phyloP scores from a whole-genome alignment of 2,113 vertebrate species.

The Rhombomys opimus region DNA sequence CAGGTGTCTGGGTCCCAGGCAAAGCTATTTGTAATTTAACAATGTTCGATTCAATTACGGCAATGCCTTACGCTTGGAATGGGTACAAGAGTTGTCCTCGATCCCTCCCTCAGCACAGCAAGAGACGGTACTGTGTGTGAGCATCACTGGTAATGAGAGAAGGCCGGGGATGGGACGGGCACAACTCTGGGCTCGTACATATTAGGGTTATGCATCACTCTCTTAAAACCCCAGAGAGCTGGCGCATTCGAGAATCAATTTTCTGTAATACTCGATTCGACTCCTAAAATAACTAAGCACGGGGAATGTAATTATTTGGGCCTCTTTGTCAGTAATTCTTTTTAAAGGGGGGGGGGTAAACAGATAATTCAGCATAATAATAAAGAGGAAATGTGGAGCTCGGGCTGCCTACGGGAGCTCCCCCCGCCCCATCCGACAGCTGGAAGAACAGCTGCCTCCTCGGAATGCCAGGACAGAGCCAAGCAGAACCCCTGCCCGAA shows the following conservation, averaged over 20 bases:
- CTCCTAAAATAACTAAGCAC: constrained; percentile 43
- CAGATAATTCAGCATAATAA: constrained; percentile 28
- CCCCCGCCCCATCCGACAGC: neutral
- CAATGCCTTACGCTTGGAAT: neutral
- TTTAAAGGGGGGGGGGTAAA: neutral
- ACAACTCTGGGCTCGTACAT: neutral
- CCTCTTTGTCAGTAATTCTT: neutral
- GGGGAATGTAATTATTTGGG: constrained; percentile 29
- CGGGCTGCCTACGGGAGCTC: neutral
- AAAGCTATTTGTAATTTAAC: neutral
- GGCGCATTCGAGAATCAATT: constrained; percentile 22
- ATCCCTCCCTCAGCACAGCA: neutral
- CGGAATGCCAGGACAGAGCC: neutral
- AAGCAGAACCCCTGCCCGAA: neutral
- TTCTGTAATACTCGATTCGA: neutral
- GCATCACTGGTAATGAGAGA: neutral
- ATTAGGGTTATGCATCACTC: neutral
- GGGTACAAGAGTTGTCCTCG: neutral
- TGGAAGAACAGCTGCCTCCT: neutral
- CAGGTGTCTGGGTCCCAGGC: neutral
- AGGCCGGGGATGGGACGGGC: neutral
- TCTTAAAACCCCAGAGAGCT: neutral
- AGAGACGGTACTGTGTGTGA: rapidly evolving
- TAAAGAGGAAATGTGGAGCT: neutral
- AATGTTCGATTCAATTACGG: neutral